Evolutionary conservation across 2,797 vertebrate genomes (phyloP).

Genomic region (Coccyzus lansbergi): DNA sequence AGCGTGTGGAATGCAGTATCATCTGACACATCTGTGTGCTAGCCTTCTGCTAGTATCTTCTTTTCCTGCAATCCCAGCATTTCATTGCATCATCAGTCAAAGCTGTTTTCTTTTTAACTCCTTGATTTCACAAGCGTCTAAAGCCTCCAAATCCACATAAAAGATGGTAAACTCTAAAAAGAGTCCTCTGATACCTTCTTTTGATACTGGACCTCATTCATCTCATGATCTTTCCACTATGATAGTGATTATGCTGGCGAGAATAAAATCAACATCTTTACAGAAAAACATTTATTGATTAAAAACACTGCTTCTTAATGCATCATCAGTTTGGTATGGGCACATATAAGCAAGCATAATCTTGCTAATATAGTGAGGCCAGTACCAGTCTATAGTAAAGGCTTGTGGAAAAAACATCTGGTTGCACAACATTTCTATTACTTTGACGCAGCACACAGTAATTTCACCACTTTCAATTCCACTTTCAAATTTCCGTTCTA

Average conservation of each 20-base stretch:
- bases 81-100: constrained; percentile 49
- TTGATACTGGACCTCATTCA: constrained; percentile 9
- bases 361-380: not conserved
- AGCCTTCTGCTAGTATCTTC: constrained; percentile 23
- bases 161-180: constrained; percentile 16
- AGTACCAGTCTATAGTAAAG: not conserved
- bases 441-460: not conserved
- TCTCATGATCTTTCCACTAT: not conserved
- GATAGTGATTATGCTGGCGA: not conserved
- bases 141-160: constrained; percentile 50
- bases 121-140: constrained; percentile 36
- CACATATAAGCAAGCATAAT: not conserved
- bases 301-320: constrained; percentile 6
- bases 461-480: constrained; percentile 34
- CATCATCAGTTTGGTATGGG: constrained; percentile 9
- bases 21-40: constrained; percentile 55
- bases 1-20: constrained; percentile 39
- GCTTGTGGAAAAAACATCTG: not conserved
- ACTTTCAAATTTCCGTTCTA: constrained; percentile 13
- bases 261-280: not conserved
- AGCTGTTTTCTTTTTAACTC: constrained; percentile 54
- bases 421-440: not conserved
- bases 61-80: constrained; percentile 46
- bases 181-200: constrained; percentile 27
- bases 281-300: constrained; percentile 22